These are phyloP conservation scores for Rhodeus uyekii DNA, from an alignment of 2,797 vertebrate species.

Conservation along the genomic window DNA sequence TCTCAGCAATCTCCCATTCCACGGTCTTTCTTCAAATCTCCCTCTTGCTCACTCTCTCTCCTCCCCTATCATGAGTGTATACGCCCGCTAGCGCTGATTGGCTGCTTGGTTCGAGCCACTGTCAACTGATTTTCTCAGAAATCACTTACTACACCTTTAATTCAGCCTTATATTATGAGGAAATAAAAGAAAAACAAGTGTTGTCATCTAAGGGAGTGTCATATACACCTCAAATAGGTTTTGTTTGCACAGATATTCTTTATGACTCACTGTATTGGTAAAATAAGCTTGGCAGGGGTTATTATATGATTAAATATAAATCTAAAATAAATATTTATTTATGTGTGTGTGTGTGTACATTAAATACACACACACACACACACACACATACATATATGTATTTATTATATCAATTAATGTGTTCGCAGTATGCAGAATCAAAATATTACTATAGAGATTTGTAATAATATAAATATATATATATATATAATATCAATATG, in stretches of 20 bases:
- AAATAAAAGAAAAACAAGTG: not conserved
- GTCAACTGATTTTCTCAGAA: not conserved
- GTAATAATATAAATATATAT: too few relatives aligned
- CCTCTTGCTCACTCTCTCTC: not conserved
- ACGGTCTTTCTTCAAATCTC: not conserved
- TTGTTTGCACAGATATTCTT: not conserved
- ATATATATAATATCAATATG: too few relatives aligned
- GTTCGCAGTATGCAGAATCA: not conserved
- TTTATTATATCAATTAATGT: not conserved
- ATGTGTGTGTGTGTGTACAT: too few relatives aligned
- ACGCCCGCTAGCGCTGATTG: not conserved
- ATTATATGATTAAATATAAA: too few relatives aligned
- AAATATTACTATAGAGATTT: not conserved
- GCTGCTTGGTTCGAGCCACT: not conserved
- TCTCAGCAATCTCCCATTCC: not conserved
- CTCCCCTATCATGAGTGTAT: not conserved
- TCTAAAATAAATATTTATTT: too few relatives aligned
- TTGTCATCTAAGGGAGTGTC: not conserved
- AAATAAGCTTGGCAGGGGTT: not conserved
- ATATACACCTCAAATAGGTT: not conserved
- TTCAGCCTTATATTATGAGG: not conserved
- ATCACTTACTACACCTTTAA: not conserved
- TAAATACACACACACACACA: too few relatives aligned
- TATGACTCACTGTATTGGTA: not conserved
- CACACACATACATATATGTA: too few relatives aligned